Percentiles rank a stretch among this genome's conserved stretches.
Evolutionary conservation across 2,113 vertebrate species (phyloP).

Genomic region (Gorilla gorilla): DNA sequence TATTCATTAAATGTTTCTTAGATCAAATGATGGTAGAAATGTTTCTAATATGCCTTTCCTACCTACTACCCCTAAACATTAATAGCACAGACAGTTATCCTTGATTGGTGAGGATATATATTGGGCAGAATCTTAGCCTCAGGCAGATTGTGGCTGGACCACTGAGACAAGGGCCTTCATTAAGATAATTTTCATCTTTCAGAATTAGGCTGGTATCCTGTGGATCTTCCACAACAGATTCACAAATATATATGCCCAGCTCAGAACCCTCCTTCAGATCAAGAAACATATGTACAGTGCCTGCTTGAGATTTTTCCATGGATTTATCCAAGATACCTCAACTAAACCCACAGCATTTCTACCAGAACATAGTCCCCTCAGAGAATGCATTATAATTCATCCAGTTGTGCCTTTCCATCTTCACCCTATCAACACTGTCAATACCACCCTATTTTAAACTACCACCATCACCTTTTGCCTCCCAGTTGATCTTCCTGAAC

Average conservation of each 20-base stretch:
- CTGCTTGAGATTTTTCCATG: neutral
- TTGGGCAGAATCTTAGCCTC: neutral
- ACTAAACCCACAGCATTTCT: neutral
- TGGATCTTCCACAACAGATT: neutral
- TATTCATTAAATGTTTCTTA: neutral
- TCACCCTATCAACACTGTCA: neutral
- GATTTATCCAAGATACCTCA: neutral
- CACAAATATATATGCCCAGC: too few species aligned
- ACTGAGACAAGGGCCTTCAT: neutral
- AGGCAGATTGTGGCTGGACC: neutral
- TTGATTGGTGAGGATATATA: neutral
- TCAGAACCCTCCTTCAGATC: neutral
- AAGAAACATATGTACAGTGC: neutral
- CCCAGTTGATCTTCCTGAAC: neutral
- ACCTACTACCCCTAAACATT: neutral
- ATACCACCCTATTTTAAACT: too few species aligned
- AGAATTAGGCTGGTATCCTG: neutral
- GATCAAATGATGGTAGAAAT: neutral
- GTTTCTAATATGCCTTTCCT: neutral
- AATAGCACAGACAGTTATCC: neutral
- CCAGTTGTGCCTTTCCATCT: neutral
- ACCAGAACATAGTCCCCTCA: neutral
- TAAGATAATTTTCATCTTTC: neutral
- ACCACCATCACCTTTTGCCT: neutral
- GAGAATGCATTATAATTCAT: neutral